Conservation (phyloP, 2,797 vertebrate genomes). For the Eremophila alpestris region DNA sequence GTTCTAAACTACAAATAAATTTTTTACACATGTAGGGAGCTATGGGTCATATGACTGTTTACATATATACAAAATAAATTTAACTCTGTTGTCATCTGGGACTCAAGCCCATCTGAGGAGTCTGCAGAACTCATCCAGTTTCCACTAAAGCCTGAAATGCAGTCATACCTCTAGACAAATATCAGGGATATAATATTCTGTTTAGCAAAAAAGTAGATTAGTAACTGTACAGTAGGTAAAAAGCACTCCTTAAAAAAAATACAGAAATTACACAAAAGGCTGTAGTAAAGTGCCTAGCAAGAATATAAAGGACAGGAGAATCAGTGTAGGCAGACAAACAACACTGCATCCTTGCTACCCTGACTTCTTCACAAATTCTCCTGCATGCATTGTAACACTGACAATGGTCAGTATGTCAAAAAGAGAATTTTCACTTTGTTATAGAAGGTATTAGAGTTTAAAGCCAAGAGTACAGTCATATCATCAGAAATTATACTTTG, state of each 20-base stretch:
- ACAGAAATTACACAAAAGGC: slow-evolving; percentile 33
- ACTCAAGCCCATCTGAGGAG: background rate
- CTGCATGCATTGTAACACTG: background rate
- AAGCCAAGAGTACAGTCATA: background rate
- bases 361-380: background rate
- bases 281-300: slow-evolving; percentile 61
- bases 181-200: background rate
- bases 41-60: background rate
- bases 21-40: background rate
- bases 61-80: slow-evolving; percentile 32
- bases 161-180: background rate
- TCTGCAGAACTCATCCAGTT: background rate
- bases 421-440: background rate
- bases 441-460: background rate
- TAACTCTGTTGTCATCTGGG: background rate
- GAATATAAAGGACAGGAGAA: slow-evolving; percentile 35
- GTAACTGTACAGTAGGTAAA: slow-evolving; percentile 59
- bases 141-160: background rate
- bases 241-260: slow-evolving; percentile 49
- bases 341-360: background rate
- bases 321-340: background rate
- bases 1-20: background rate
- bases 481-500: background rate
- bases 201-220: slow-evolving; percentile 50
- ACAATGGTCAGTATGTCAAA: background rate